These are phyloP conservation scores for Phasianus colchicus DNA, from an alignment of 2,113 vertebrate genomes.

Conservation along the genomic window DNA sequence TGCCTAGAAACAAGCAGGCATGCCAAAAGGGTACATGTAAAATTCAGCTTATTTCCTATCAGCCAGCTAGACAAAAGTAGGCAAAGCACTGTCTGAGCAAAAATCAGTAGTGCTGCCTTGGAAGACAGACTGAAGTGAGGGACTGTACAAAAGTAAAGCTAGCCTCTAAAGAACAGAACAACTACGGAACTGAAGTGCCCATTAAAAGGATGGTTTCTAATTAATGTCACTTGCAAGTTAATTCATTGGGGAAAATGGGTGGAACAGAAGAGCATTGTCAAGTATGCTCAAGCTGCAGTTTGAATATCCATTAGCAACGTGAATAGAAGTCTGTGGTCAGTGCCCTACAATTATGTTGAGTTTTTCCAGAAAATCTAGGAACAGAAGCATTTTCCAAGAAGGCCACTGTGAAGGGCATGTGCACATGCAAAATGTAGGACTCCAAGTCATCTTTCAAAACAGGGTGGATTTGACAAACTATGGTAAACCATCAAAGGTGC, in stretches of 20 bases:
- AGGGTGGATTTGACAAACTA: not conserved
- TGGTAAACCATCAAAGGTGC: not conserved
- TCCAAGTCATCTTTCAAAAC: slow-evolving; percentile 16
- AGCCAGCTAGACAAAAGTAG: not conserved
- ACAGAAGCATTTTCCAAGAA: slow-evolving; percentile 15
- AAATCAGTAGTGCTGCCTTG: slow-evolving; percentile 25
- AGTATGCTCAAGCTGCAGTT: not conserved
- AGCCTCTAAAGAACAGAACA: not conserved
- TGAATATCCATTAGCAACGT: slow-evolving; percentile 44
- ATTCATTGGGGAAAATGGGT: slow-evolving; percentile 22
- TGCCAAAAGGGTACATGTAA: not conserved
- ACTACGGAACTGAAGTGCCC: not conserved
- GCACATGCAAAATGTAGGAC: slow-evolving; percentile 16
- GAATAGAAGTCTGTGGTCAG: slow-evolving; percentile 44
- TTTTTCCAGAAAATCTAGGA: slow-evolving; percentile 34
- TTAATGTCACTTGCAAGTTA: slow-evolving; percentile 25
- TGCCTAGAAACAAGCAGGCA: not conserved
- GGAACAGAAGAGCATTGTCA: slow-evolving; percentile 28
- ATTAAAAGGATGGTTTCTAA: slow-evolving; percentile 6
- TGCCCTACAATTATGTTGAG: not conserved
- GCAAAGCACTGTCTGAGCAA: not conserved
- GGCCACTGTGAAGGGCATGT: not conserved
- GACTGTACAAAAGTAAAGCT: not conserved
- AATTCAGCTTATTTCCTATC: slow-evolving; percentile 1
- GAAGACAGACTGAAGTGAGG: not conserved